These are phyloP conservation scores for Zosterops pallidus DNA, from an alignment of 2,113 vertebrate species.

Conservation along the genomic window DNA sequence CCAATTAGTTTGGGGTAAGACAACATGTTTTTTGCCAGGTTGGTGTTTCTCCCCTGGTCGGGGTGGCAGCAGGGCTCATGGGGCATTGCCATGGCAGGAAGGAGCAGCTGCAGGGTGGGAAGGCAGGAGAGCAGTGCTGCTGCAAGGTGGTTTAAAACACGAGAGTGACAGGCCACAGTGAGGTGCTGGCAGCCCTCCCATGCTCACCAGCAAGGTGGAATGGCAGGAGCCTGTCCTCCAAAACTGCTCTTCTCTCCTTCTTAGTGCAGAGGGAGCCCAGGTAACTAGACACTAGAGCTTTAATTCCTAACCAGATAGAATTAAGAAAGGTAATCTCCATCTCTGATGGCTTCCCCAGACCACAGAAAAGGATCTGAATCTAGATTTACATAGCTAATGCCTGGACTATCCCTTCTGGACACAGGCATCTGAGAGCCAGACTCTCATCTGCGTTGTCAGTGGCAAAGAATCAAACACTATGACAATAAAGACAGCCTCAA, in stretches of 20 bases:
- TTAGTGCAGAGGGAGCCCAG: background rate
- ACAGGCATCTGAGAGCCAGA: background rate
- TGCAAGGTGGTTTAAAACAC: fast-evolving
- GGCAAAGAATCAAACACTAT: background rate
- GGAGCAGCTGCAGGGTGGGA: background rate
- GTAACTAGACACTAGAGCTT: background rate
- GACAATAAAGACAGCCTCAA: background rate
- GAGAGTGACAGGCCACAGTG: fast-evolving
- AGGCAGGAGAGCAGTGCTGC: background rate
- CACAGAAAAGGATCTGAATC: background rate
- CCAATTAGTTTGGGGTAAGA: background rate
- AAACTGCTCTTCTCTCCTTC: background rate
- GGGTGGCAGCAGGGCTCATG: fast-evolving
- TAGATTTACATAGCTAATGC: background rate
- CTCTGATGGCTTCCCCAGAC: background rate
- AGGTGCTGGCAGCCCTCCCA: background rate
- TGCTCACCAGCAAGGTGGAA: background rate
- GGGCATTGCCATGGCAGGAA: background rate
- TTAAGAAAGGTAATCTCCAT: background rate
- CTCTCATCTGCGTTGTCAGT: background rate
- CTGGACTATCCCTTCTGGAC: background rate
- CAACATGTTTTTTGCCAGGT: fast-evolving
- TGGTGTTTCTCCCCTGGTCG: fast-evolving
- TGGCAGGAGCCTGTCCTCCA: background rate
- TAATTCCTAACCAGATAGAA: background rate